These are phyloP conservation scores for Cotesia vestalis DNA, from an alignment of 1,140 invertebrate species.

Conservation along the genomic window DNA sequence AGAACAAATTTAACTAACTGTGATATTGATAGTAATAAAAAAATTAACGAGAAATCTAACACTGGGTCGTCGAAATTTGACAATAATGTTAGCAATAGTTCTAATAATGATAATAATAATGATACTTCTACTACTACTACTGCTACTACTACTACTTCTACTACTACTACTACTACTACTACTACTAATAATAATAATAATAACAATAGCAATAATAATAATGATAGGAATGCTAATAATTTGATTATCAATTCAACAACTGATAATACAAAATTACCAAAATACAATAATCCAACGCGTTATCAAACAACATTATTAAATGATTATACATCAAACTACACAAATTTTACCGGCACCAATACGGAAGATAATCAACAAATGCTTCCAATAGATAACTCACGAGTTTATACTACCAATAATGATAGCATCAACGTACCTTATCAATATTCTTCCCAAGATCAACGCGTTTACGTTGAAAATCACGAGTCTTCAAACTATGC, in stretches of 20 bases:
- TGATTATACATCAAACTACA: constrained; percentile 48
- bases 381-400: constrained; percentile 16
- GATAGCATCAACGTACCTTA: background rate
- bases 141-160: too few species aligned
- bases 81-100: background rate
- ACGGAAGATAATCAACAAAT: constrained; percentile 25
- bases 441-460: too few species aligned
- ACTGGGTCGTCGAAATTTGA: background rate
- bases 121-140: background rate
- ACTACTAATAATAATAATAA: background rate
- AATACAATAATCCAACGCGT: constrained; percentile 40
- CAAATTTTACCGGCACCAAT: constrained; percentile 32
- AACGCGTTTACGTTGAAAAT: background rate
- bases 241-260: background rate
- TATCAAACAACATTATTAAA: constrained; percentile 42
- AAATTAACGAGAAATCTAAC: background rate
- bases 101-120: background rate
- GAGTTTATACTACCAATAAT: background rate
- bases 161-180: too few species aligned
- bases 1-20: background rate
- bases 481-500: too few species aligned
- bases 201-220: background rate
- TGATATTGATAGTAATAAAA: background rate
- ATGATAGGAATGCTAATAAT: constrained; percentile 20
- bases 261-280: constrained; percentile 19